Percentiles rank a stretch among this genome's conserved stretches.
phyloP scores from a whole-genome alignment of 1,140 invertebrate species.

The Cydia amplana region DNA sequence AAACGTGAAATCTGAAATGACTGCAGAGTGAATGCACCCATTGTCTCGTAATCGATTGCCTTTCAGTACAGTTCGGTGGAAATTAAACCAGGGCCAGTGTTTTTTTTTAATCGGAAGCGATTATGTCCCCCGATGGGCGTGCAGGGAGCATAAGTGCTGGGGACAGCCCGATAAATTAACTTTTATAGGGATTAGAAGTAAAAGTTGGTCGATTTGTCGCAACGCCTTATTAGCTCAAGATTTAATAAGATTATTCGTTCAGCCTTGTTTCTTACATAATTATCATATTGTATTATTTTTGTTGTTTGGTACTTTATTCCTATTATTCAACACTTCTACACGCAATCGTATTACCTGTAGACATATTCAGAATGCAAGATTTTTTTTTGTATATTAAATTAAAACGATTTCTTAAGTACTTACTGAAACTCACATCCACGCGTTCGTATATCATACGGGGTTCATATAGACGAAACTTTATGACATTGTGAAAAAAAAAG shows the following conservation, averaged over 20 bases:
- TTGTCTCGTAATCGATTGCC: constrained; percentile 29
- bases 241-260: background rate
- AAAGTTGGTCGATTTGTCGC: background rate
- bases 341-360: too few relatives aligned
- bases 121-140: constrained; percentile 18
- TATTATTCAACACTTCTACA: too few relatives aligned
- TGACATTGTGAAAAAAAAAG: too few relatives aligned
- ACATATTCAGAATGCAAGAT: too few relatives aligned
- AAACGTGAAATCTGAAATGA: constrained; percentile 29
- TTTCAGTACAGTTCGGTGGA: constrained; percentile 25
- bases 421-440: too few relatives aligned
- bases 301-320: too few relatives aligned
- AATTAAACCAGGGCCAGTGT: constrained; percentile 24
- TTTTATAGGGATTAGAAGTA: background rate
- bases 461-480: too few relatives aligned
- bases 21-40: constrained; percentile 26
- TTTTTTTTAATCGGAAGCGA: constrained; percentile 31
- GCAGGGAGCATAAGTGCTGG: constrained; percentile 15
- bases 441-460: too few relatives aligned
- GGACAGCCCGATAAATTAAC: constrained; percentile 26
- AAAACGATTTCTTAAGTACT: too few relatives aligned
- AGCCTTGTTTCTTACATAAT: too few relatives aligned
- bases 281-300: too few relatives aligned
- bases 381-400: too few relatives aligned
- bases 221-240: background rate